Evolutionary conservation across 2,888 invertebrate genomes (phyloP), one percentile per base, ranked within the genome.

Genomic region (Sipha maydis): DNA sequence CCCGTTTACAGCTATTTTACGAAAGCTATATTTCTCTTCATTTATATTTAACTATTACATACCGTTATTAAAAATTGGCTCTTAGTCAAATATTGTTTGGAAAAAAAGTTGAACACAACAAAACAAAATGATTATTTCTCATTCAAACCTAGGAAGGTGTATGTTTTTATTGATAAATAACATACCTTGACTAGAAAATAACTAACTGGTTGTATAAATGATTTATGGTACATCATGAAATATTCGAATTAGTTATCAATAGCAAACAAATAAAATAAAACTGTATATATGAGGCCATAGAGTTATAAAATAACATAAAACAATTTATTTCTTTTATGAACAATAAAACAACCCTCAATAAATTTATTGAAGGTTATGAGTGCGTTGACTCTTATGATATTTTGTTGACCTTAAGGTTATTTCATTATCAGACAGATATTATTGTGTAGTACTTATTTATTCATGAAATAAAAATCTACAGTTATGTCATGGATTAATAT

Each of bases 231-330:
- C 56, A 41, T 38, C 61, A 61, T 14, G 56, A 69, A 83, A 80
- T 80, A 67, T 38, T 73, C 41, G 8, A 21, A 28, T 73, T 54
- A 73, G 34, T 41, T 67, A 41, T 84, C 41, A 28, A 76, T 67
- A 56, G 41, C 25, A n/a, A 75, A 25, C 75, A 56, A 84, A 84
- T 2, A 21, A 34, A 76, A 76, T 84, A 76, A 84, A 76, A 14
- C 21, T 67, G 48, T 2, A 2, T 14, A 48, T 14, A 11, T 41
- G 28, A 28, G 28, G 61, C 67, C 41, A 28, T 61, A 5, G n/a
- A 84, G 71, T 76, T 28, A 76, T 84, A 84, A 84, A 84, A 41
- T 28, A 61, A 76, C 34, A 84, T 56, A 84, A 84, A 83, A 76
- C 76, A 28, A 31, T 76, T 84, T 76, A 34, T 73, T 71, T 48